Conservation (phyloP, 2,888 invertebrate species). For the Pecten maximus region DNA sequence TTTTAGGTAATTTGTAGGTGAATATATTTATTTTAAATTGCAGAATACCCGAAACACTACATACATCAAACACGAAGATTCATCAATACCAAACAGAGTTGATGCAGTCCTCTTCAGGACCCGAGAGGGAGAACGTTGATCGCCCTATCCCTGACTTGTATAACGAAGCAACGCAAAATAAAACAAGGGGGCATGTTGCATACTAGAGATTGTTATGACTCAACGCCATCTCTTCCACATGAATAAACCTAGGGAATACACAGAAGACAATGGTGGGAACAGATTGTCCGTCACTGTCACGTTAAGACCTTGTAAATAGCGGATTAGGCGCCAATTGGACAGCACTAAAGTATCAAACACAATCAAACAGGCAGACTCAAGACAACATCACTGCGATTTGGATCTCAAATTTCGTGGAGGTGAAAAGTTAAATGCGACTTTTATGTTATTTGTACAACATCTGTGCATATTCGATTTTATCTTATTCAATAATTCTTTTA, state of each 20-base stretch:
- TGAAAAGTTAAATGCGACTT: background rate
- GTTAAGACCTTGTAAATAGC: background rate
- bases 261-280: background rate
- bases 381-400: background rate
- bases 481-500: background rate
- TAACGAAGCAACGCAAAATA: no score
- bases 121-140: no score
- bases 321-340: constrained; percentile 5
- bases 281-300: background rate
- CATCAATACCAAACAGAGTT: no score
- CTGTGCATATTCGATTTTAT: background rate
- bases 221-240: background rate
- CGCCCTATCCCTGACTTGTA: no score
- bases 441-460: background rate
- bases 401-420: background rate
- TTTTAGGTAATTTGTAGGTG: no score
- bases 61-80: no score
- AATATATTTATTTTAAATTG: no score
- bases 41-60: no score
- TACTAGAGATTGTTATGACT: background rate
- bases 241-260: background rate
- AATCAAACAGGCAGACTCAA: background rate
- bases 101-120: no score
- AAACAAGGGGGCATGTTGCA: background rate
- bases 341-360: background rate